Base-by-base conservation (phyloP, 2,888 invertebrate genomes). In the Cylindroiulus punctatus region DNA sequence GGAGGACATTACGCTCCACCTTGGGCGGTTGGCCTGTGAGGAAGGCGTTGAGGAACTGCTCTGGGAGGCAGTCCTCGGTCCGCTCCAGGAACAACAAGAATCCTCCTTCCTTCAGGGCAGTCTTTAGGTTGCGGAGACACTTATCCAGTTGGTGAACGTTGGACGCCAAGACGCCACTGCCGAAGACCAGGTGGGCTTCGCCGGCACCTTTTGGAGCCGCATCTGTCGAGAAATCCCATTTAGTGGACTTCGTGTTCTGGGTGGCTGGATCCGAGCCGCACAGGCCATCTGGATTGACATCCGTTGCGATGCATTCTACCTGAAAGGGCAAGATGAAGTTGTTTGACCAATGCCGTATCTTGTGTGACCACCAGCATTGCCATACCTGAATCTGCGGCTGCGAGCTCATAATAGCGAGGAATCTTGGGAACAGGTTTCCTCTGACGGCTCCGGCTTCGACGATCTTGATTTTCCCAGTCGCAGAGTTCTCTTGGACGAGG, bases 401-500 rank as follows among this genome's bases (percentile, higher is more conserved):
- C 26, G 92, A 92, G 90, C 94, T 94, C 85, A 96, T 91, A 88
- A 94, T 92, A 85, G 93, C 92, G 88, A 94, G 91, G 88, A 95
- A 91, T 2, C 91, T 90, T 4, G 94, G 93, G 81, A 94, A 92
- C 87, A 96, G 57, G 93, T 93, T 90, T 96, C 96, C 0, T 93
- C 91, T 86, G 93, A 92, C 85, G 30, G 22, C 92, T 92, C 84
- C 93, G 12, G 94, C 91, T 92, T 98, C 97, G n/a, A 93, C 92
- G 22, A 94, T 92, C 91, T 95, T 96, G 22, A 97, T 91, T 90
- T 95, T 95, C 4, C 94, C 90, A 14, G 94, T 93, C 52, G 92
- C 92, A 26, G 93, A 93, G 90, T 97, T 98, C 92, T 98, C 97
- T 47, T 95, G 91, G 30, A 95, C 94, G 12, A 95, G 91, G 90